Conservation (phyloP, 2,797 vertebrate species). For the Alectoris magna region DNA sequence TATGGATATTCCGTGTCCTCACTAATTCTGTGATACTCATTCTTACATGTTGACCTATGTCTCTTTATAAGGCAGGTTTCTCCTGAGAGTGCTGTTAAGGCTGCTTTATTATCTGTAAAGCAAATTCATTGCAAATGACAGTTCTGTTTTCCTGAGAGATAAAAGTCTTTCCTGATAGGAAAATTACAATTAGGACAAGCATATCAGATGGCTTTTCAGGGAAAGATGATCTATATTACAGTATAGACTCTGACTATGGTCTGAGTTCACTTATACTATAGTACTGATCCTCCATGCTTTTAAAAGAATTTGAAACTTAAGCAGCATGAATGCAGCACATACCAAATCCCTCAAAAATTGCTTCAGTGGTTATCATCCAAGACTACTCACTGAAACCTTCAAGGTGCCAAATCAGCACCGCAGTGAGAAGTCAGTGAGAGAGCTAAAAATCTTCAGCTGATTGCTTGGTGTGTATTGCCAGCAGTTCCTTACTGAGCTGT, state of each 20-base stretch:
- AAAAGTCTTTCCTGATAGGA: not conserved
- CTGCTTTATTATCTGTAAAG: not conserved
- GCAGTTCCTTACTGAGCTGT: not conserved
- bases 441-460: not conserved
- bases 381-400: not conserved
- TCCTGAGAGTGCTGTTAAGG: not conserved
- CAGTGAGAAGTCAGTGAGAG: not conserved
- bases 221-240: not conserved
- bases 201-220: not conserved
- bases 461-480: not conserved
- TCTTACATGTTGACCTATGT: not conserved
- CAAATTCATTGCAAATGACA: not conserved
- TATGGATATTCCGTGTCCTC: not conserved
- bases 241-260: rapidly evolving
- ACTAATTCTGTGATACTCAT: not conserved
- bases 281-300: not conserved
- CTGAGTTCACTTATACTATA: not conserved
- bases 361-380: not conserved
- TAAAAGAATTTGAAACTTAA: not conserved
- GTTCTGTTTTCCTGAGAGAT: not conserved
- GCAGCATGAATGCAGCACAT: not conserved
- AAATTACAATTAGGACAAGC: not conserved
- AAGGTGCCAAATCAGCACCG: not conserved
- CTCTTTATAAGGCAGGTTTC: not conserved
- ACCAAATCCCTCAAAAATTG: not conserved